Conservation (phyloP, 2,113 vertebrate genomes). For the Oxyruncus cristatus region DNA sequence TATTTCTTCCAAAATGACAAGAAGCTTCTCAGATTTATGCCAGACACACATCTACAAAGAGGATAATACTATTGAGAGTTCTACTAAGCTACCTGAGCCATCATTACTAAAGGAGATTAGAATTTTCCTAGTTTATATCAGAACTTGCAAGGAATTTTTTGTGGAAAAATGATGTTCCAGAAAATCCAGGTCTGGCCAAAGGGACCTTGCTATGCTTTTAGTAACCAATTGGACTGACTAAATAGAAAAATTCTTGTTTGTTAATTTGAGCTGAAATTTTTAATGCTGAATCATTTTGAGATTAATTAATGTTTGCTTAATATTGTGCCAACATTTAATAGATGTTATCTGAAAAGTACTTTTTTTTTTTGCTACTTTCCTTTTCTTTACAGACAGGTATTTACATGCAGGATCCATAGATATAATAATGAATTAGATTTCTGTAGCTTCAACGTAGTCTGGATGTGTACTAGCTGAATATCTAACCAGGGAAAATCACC, state of each 20-base stretch:
- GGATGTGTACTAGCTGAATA: not conserved
- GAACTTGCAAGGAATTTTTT: not conserved
- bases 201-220: not conserved
- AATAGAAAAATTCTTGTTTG: not conserved
- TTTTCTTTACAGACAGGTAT: not conserved
- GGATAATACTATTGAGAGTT: not conserved
- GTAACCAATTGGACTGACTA: not conserved
- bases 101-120: not conserved
- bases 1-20: not conserved
- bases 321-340: not conserved
- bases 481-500: not conserved
- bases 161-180: not conserved
- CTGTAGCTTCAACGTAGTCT: not conserved
- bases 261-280: not conserved
- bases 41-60: not conserved
- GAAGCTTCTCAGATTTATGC: not conserved
- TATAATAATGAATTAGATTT: not conserved
- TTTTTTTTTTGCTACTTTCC: not conserved
- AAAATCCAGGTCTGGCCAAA: not conserved
- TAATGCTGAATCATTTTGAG: not conserved
- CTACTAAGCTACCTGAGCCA: not conserved
- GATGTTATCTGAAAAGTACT: not conserved
- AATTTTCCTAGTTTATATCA: not conserved
- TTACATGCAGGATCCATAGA: not conserved
- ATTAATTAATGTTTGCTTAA: not conserved